Base-by-base conservation (phyloP, 2,113 vertebrate species). In the Turdus rufiventris region DNA sequence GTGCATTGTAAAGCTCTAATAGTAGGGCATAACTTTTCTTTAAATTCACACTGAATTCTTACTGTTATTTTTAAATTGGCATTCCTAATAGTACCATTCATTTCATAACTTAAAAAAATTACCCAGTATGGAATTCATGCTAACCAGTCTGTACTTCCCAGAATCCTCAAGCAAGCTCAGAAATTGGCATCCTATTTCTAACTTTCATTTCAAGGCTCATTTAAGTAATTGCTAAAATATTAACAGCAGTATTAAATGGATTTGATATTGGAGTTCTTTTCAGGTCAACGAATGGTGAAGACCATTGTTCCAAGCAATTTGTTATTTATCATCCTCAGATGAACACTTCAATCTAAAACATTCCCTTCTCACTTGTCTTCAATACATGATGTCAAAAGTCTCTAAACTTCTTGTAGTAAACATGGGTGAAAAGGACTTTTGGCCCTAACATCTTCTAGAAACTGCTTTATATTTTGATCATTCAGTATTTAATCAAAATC, bases 191-290 rank as follows among this genome's bases (percentile, higher is more conserved):
- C 75, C 54, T 70, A 71, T 63, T 95, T 93, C 78, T 58, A 20
- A 11, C 72, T 83, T 83, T 88, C 62, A 70, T 92, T 93, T 90
- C 89, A 91, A 92, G 50, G 58, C 25, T 93, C 67, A 70, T 92
- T 91, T 79, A 91, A 89, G 79, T 85, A 94, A 93, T 83, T 76
- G 54, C 63, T 88, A 71, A 79, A 85, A 85, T 93, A 79, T 73
- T 92, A 93, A 73, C 75, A 93, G 33, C 10, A 66, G 54, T 65
- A 62, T 81, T 85, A 89, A 93, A 91, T 58, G 10, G 24, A 63
- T 93, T 94, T 79, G 66, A 40, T 88, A 62, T 68, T 53, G 43
- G 53, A 92, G 51, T 54, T 89, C 67, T 84, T 94, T 94, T 82
- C 79, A 94, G 88, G 77, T 89, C 71, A 92, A 53, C 5, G 31